Evolutionary conservation across 2,797 vertebrate species (phyloP), one percentile per base, ranked within the genome.

Genomic region (Hafferia zeledoni): DNA sequence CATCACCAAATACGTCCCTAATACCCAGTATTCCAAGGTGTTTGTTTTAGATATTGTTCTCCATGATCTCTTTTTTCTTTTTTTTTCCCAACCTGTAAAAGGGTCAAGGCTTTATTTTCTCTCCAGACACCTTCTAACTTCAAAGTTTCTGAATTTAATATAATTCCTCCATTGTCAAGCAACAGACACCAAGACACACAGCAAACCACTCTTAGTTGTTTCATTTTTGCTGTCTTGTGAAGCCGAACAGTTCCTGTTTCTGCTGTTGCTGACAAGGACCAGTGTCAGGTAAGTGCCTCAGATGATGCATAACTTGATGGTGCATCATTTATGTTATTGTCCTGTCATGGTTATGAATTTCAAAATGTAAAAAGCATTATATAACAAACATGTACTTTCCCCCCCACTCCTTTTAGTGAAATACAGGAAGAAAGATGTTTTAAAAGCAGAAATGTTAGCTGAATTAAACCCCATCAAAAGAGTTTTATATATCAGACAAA

Each of bases 21-120:
- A 94, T 89, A 93, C 67, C 60, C 85, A 67, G 65, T 93, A 76
- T 88, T 93, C 69, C 67, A 94, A 78, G 37, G 23, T 94, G 83
- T 93, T 96, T 96, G 88, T 18, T 94, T 96, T 93, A 94, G 83
- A 94, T 93, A 95, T 87, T 94, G 89, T 84, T 91, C 87, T 84
- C 35, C 49, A 74, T 24, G 49, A 93, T 70, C 20, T 93, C 47
- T 43, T 37, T 75, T 19, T 64, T 52, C 13, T 69, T 59, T 6
- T 69, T 60, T 65, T 49, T 90, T 67, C 30, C 30, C 52, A 47
- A 81, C 69, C 52, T 76, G 22, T 47, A 35, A 88, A 84, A 93
- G 30, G 27, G n/a, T 47, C 33, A 70, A 79, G 41, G 53, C 64
- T 82, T 95, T 91, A 17, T 81, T 87, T 81, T 82, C 65, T 87